Evolutionary conservation across 1,140 invertebrate species (phyloP).

Genomic region (Penaeus indicus): DNA sequence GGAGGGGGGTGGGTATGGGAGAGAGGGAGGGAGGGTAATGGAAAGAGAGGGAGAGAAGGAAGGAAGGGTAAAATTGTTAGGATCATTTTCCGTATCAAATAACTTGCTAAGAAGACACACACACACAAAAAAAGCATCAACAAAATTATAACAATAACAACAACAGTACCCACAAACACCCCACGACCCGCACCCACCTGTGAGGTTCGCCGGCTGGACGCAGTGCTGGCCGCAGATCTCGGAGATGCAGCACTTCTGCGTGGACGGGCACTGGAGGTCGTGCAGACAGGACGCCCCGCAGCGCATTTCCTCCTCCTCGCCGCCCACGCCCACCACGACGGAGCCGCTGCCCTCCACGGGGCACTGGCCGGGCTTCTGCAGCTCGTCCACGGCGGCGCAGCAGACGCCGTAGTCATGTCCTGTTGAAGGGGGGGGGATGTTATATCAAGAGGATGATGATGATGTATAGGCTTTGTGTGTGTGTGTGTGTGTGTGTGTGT

Average conservation of each 20-base stretch:
- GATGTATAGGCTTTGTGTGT: too few species aligned
- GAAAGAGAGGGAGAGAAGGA: too few species aligned
- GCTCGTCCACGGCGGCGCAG: conserved; percentile 81
- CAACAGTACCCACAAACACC: neutral
- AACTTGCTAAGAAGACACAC: too few species aligned
- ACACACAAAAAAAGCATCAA: neutral
- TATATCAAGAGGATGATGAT: neutral
- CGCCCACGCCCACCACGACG: conserved; percentile 36
- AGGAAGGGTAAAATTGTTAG: neutral
- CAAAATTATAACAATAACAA: neutral
- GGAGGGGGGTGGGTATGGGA: neutral
- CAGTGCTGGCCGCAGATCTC: conserved; percentile 77
- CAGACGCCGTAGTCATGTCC: conserved; percentile 89
- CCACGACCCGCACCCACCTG: conserved; percentile 70
- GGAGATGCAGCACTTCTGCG: conserved; percentile 84
- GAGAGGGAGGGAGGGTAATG: neutral
- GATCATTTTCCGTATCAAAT: neutral
- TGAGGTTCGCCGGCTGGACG: conserved; percentile 78
- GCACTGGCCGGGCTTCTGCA: conserved; percentile 83
- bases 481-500: neutral
- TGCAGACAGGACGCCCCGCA: conserved; percentile 80
- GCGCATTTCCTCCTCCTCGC: conserved; percentile 67
- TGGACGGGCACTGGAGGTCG: conserved; percentile 83
- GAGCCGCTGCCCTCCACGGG: conserved; percentile 70
- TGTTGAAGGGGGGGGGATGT: conserved; percentile 63